phyloP scores from a whole-genome alignment of 2,797 vertebrate species.

The Sebastes diploproa region DNA sequence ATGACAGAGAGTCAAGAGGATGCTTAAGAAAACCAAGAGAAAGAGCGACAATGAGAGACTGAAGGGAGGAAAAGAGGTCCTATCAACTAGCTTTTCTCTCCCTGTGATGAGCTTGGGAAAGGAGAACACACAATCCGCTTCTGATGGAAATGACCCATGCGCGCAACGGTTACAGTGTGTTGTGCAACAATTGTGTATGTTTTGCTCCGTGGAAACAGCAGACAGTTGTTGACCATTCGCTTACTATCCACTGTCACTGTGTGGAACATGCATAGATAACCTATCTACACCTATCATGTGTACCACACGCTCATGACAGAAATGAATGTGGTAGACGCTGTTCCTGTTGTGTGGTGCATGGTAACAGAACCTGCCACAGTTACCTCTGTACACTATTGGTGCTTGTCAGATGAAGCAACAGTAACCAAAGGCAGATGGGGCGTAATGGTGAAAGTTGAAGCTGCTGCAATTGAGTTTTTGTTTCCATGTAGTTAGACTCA shows the following conservation, averaged over 20 bases:
- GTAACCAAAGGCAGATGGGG: not conserved
- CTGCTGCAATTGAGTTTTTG: not conserved
- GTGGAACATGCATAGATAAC: not conserved
- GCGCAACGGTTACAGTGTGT: not conserved
- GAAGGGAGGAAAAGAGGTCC: conserved; percentile 25
- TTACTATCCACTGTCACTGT: not conserved
- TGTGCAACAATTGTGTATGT: not conserved
- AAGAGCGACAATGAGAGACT: not conserved
- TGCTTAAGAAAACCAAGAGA: not conserved
- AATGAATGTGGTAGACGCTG: not conserved
- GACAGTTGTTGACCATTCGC: not conserved
- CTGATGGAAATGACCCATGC: no score
- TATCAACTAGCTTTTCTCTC: not conserved
- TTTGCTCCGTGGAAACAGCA: not conserved
- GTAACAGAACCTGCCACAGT: not conserved
- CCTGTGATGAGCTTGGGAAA: not conserved
- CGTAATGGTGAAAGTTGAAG: not conserved
- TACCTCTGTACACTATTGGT: not conserved
- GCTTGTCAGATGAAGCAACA: not conserved
- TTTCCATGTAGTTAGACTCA: not conserved
- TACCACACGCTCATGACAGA: not conserved
- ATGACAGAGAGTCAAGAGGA: conserved; percentile 33
- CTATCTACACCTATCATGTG: not conserved
- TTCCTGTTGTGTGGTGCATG: not conserved
- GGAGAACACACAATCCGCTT: not conserved